These are phyloP conservation scores for Watsonalla cultraria DNA, from an alignment of 2,888 invertebrate genomes.

Conservation along the genomic window DNA sequence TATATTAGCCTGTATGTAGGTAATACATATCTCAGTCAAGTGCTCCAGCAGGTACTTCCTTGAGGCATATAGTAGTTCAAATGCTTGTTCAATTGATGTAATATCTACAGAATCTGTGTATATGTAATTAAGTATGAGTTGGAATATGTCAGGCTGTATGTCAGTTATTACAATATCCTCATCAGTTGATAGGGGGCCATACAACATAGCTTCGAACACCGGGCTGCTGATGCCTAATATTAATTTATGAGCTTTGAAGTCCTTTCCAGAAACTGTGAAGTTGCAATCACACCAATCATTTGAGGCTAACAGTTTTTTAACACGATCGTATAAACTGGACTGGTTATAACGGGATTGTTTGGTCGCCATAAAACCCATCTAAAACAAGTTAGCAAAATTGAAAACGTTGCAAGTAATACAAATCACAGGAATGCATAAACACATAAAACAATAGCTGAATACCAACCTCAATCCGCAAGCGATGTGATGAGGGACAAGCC, in stretches of 20 bases:
- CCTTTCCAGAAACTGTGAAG: constrained; percentile 72
- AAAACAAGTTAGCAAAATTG: constrained; percentile 28
- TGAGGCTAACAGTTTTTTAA: constrained; percentile 66
- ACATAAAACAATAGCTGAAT: not conserved
- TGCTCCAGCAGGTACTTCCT: constrained; percentile 81
- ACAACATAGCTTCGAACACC: constrained; percentile 84
- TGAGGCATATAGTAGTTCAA: constrained; percentile 81
- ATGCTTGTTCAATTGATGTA: constrained; percentile 77
- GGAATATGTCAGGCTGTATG: constrained; percentile 80
- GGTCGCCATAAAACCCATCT: constrained; percentile 60
- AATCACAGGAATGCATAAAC: too few species aligned
- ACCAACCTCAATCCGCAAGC: not conserved
- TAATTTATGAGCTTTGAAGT: constrained; percentile 79
- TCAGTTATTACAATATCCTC: constrained; percentile 76
- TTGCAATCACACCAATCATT: constrained; percentile 80
- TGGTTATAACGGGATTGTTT: constrained; percentile 33
- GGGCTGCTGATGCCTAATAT: constrained; percentile 82
- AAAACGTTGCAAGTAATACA: not conserved
- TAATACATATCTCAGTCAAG: constrained; percentile 69
- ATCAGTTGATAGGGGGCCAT: constrained; percentile 77
- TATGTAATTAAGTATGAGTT: constrained; percentile 79
- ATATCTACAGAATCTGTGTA: constrained; percentile 80
- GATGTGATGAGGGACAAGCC: not conserved
- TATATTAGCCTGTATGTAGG: constrained; percentile 74
- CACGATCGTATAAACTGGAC: constrained; percentile 63